Percentiles rank a stretch among this genome's conserved stretches.
Conservation (phyloP, 1,140 invertebrate genomes). For the Oppia nitens region DNA sequence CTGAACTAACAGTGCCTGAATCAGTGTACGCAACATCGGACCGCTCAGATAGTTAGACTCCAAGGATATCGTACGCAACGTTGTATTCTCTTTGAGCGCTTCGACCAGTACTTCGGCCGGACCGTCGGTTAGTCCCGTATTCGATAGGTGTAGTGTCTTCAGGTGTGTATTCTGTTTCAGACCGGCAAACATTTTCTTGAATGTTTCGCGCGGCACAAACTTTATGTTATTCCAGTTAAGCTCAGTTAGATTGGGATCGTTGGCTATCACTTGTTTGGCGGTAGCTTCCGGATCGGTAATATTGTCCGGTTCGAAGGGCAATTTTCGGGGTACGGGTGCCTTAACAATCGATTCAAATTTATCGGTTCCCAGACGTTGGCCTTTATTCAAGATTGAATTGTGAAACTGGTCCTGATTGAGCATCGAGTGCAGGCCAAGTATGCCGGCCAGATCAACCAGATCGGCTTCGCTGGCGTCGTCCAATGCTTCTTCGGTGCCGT, state of each 20-base stretch:
- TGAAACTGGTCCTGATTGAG: slow-evolving; percentile 99
- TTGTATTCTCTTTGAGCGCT: slow-evolving; percentile 66
- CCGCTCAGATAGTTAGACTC: slow-evolving; percentile 88
- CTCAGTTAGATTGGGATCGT: slow-evolving; percentile 68
- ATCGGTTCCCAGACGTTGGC: slow-evolving; percentile 43
- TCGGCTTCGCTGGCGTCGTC: slow-evolving; percentile 83
- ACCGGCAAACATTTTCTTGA: slow-evolving; percentile 70
- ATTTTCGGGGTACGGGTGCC: slow-evolving; percentile 73
- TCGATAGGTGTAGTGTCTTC: slow-evolving; percentile 77
- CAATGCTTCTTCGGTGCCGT: slow-evolving; percentile 89
- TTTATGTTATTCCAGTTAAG: slow-evolving; percentile 97
- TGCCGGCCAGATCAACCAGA: slow-evolving; percentile 97
- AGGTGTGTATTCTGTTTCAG: slow-evolving; percentile 76
- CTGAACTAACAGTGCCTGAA: slow-evolving; percentile 65
- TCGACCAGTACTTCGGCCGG: slow-evolving; percentile 59
- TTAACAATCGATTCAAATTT: slow-evolving; percentile 61
- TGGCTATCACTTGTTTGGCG: slow-evolving; percentile 55
- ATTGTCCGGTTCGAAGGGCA: slow-evolving; percentile 81
- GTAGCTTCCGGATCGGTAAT: slow-evolving; percentile 78
- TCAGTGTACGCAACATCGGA: slow-evolving; percentile 52
- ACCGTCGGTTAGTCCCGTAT: slow-evolving; percentile 77
- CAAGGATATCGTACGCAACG: slow-evolving; percentile 74
- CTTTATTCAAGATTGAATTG: slow-evolving; percentile 79
- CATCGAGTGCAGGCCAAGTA: slow-evolving; percentile 97
- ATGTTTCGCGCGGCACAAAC: slow-evolving; percentile 93